Conservation (phyloP, 92 coral and sea anemone species). For the Epizoanthus fatuus region DNA sequence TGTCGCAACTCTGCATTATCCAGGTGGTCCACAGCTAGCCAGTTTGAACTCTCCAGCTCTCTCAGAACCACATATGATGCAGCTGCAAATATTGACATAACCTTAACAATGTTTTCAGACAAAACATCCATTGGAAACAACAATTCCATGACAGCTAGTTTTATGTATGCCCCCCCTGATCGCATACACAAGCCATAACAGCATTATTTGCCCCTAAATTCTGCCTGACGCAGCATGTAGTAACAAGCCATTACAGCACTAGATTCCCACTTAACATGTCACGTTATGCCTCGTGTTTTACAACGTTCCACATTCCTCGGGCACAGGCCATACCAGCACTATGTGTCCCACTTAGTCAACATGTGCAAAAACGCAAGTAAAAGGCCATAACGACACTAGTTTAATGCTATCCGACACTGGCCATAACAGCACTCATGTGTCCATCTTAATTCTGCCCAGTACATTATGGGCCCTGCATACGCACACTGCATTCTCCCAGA, state of each 20-base stretch:
- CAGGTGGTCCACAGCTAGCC: constrained; percentile 7
- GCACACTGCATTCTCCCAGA: constrained; percentile 12
- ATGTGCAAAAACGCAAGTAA: not conserved
- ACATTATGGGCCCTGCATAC: not conserved
- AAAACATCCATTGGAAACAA: not conserved
- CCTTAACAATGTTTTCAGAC: not conserved
- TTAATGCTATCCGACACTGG: constrained; percentile 1
- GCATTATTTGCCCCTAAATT: not conserved
- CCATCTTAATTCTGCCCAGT: not conserved
- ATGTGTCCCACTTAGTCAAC: constrained; percentile 11
- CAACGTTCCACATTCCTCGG: not conserved
- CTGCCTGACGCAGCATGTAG: too few species aligned
- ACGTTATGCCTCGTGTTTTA: not conserved
- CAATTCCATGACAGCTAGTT: not conserved
- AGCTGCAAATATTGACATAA: not conserved
- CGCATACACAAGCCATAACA: constrained; percentile 6
- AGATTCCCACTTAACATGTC: not conserved
- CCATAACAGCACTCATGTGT: constrained; percentile 5
- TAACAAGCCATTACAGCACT: not conserved
- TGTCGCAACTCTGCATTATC: constrained; percentile 49
- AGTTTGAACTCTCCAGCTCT: not conserved
- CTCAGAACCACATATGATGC: not conserved
- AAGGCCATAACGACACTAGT: constrained; percentile 15
- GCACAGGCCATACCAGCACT: constrained; percentile 1
- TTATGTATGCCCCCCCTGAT: not conserved